Base-by-base conservation (phyloP, 2,113 vertebrate genomes). In the Antechinus stuartii region DNA sequence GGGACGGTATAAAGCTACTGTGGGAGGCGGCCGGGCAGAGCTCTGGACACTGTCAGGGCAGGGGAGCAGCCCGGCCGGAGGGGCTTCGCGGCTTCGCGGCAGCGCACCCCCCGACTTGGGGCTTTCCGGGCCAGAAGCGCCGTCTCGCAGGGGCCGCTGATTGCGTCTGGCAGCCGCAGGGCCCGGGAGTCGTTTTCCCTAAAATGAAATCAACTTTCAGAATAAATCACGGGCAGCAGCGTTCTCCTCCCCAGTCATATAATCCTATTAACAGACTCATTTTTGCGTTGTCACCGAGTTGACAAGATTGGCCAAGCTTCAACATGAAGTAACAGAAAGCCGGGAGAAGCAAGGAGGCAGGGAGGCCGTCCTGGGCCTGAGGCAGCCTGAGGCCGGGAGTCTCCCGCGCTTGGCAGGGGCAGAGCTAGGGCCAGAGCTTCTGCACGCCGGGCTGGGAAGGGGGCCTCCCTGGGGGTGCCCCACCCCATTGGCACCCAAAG, bases 21-120 rank as follows among this genome's bases (percentile, higher is more conserved):
- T 97, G 97, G 96, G 98, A 98, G 47, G 47, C 47, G 47, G 47
- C 2, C 47, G 47, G 47, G 47, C 47, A 47, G 98, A 96, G 94
- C 95, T 99, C 99, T 99, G 99, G 99, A 99, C 98, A 99, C 98
- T 98, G 98, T 99, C 99, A 99, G 97, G 94, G 96, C 95, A 98
- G 98, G 98, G 97, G 98, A 98, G 96, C 91, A 25, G 61, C 47
- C 2, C 47, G 47, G 47, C 47, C 2, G 47, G 47, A 47, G 47
- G 47, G 4, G 47, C 47, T 47, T 47, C 4, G 47, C 47, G 47
- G 42, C 42, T 42, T n/a, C n/a, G n/a, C n/a, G n/a, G n/a, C n/a
- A n/a, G n/a, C n/a, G n/a, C n/a, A n/a, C n/a, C n/a, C 97, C 97
- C 98, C 98, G 97, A 97, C 98, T 98, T 98, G 98, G 97, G 98